These are phyloP conservation scores for Schizopygopsis pylzovi DNA, from an alignment of 2,797 vertebrate species.

Conservation along the genomic window DNA sequence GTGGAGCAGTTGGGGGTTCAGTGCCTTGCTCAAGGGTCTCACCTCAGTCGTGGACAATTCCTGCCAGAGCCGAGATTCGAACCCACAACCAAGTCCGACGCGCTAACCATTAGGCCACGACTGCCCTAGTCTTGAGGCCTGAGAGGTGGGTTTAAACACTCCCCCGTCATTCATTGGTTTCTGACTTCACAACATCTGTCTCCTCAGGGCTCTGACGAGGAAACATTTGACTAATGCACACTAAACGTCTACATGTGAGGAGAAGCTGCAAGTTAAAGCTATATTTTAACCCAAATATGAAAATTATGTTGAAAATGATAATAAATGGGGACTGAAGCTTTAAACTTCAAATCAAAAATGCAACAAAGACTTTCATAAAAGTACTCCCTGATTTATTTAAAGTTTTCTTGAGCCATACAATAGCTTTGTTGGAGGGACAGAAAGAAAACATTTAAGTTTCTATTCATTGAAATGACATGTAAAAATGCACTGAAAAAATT, in stretches of 20 bases:
- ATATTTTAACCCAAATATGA: background rate
- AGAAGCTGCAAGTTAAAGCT: background rate
- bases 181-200: background rate
- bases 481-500: background rate
- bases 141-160: slow-evolving; percentile 2
- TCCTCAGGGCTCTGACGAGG: background rate
- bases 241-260: slow-evolving; percentile 7
- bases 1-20: too few species aligned
- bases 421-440: background rate
- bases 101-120: too few species aligned
- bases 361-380: background rate
- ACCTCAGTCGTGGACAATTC: too few species aligned
- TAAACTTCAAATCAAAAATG: background rate
- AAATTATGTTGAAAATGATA: background rate
- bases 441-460: background rate
- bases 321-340: background rate
- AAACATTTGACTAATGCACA: background rate
- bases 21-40: too few species aligned
- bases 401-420: background rate
- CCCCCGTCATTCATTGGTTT: background rate
- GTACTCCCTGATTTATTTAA: background rate
- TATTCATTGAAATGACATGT: background rate
- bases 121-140: background rate
- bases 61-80: too few species aligned
- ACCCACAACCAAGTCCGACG: too few species aligned